Base-by-base conservation (phyloP, 37 sponge, comb jelly and placozoan genomes). In the Cladorhizidae sp. region DNA sequence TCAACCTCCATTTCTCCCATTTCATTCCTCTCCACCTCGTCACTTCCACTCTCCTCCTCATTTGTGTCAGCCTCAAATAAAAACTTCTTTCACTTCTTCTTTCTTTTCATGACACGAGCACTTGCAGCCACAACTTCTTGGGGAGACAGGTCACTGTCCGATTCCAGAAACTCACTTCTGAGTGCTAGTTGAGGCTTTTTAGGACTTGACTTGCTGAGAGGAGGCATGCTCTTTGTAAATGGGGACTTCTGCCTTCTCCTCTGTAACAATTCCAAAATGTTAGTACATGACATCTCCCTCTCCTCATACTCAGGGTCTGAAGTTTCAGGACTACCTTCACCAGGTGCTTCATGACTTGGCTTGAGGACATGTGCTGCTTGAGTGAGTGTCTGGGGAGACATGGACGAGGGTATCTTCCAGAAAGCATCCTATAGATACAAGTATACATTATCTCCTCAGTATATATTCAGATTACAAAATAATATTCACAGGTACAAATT, bases 371-470 rank as follows among this genome's bases (percentile, higher is more conserved):
- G 28, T 21, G 85, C 78, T n/a, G 85, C 85, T 8, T 18, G 5
- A 3, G 55, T 70, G 42, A 91, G 84, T 38, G 78, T 39, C 33
- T 33, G 55, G n/a, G 89, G 83, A 12, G 75, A 35, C 83, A 93
- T 78, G 29, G 83, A 38, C 0, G 81, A 49, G 18, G 93, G 93
- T 1, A 93, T 93, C 29, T 86, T 70, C 93, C 93, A 93, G 56
- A 88, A 93, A 31, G 82, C 40, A 63, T 92, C 93, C 93, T 92
- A 61, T 14, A 56, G 22, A 35, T 15, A 56, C 28, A 29, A 12
- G 40, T 42, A 45, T 45, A 45, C 45, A n/a, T 12, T 67, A 29
- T 1, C 21, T 28, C 42, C 20, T 14, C 18, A 61, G 28, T 32
- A 37, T 12, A 58, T 40, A 58, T 42, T 36, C 3, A 51, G 3